A percentile compares a stretch with the other conserved stretches of the same genome.
These are phyloP conservation scores for Eunapius fragilis DNA, from an alignment of 37 sponge, comb jelly and placozoan genomes.

Conservation along the genomic window DNA sequence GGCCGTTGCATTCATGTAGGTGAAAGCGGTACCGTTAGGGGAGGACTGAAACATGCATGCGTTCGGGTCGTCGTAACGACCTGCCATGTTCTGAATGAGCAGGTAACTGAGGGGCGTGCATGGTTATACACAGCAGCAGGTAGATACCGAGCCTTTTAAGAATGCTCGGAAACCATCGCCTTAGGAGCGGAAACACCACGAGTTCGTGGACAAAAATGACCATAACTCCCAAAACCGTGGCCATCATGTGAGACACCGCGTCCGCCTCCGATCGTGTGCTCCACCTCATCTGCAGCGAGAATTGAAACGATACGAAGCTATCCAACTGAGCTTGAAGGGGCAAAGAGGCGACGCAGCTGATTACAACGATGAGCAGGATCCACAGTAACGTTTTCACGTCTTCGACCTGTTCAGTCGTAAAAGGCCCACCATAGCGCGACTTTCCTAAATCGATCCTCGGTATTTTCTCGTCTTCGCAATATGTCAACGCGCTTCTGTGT, in stretches of 20 bases:
- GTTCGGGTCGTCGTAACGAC: background rate
- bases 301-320: background rate
- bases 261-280: background rate
- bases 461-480: conserved; percentile 1
- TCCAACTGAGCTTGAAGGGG: background rate
- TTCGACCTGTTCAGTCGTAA: conserved; percentile 11
- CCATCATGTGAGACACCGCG: background rate
- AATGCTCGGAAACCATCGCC: conserved; percentile 5
- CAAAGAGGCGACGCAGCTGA: background rate
- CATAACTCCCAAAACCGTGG: background rate
- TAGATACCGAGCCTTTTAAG: background rate
- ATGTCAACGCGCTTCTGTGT: conserved; percentile 13
- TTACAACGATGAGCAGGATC: background rate
- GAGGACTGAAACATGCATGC: background rate
- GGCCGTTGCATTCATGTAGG: background rate
- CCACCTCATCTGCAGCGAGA: background rate
- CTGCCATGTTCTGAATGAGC: background rate
- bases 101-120: background rate
- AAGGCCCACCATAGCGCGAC: conserved; percentile 6
- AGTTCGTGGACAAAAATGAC: background rate
- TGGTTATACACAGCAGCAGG: background rate
- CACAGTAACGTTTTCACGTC: conserved; percentile 13
- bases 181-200: background rate
- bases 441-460: conserved; percentile 7
- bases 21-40: background rate